Percentiles rank a stretch among this genome's conserved stretches.
Evolutionary conservation across 2,888 invertebrate genomes (phyloP).

Genomic region (Spisula subtruncata): DNA sequence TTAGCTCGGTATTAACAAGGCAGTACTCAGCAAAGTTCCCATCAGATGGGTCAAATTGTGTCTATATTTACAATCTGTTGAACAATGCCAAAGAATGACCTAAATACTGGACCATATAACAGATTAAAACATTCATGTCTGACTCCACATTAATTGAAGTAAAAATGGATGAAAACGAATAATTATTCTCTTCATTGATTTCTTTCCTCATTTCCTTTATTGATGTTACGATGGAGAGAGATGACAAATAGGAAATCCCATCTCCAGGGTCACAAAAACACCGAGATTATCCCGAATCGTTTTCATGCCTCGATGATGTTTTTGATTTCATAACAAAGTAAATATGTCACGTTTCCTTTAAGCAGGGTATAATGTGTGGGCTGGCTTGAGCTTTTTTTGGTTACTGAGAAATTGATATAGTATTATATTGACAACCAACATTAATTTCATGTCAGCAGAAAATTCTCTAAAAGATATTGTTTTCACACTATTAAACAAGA

Average conservation of each 20-base stretch:
- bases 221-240: background rate
- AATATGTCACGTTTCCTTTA: background rate
- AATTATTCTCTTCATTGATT: background rate
- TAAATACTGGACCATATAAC: background rate
- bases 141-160: background rate
- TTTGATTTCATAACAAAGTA: background rate
- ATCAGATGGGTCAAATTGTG: too few species aligned
- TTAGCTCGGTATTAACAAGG: background rate
- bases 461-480: background rate
- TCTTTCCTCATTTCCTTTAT: background rate
- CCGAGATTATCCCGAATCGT: background rate
- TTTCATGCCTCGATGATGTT: constrained; percentile 13
- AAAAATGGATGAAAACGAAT: constrained; percentile 2
- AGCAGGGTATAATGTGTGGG: background rate
- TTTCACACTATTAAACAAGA: background rate
- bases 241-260: background rate
- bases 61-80: too few species aligned
- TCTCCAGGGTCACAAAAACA: background rate
- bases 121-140: background rate
- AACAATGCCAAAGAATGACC: background rate
- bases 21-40: too few species aligned
- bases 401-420: background rate
- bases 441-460: background rate
- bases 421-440: background rate
- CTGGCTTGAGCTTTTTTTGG: background rate